Percentiles rank a stretch among this genome's conserved stretches.
These are phyloP conservation scores for Ornithoptera alexandrae DNA, from an alignment of 2,888 invertebrate genomes.

Conservation along the genomic window DNA sequence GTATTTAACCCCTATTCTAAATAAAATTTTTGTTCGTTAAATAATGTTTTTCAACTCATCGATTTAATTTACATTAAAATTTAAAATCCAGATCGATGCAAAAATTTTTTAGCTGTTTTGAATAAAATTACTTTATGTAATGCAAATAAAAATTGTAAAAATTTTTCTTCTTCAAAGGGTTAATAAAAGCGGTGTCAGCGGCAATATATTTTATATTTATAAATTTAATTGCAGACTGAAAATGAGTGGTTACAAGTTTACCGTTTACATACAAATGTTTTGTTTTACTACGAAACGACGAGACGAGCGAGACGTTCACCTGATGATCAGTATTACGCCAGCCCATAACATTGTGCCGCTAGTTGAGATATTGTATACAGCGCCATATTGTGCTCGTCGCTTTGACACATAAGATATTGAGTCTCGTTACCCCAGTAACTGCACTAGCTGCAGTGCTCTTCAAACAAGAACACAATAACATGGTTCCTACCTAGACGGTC, in stretches of 20 bases:
- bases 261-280: neutral
- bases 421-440: no score
- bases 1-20: conserved; percentile 36
- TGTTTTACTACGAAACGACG: no score
- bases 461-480: no score
- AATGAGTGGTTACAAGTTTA: neutral
- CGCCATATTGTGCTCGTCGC: no score
- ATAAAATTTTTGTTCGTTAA: conserved; percentile 16
- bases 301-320: no score
- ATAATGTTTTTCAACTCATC: conserved; percentile 22
- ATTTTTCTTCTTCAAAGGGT: neutral
- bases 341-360: no score
- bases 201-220: neutral
- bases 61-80: conserved; percentile 22
- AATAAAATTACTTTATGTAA: neutral
- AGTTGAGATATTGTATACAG: no score
- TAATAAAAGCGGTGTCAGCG: neutral
- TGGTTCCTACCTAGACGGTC: no score
- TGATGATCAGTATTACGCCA: no score
- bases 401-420: no score
- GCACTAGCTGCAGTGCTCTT: no score
- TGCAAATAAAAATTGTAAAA: neutral
- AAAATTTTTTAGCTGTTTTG: conserved; percentile 3
- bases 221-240: neutral
- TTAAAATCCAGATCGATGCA: conserved; percentile 4